Evolutionary conservation across 2,797 vertebrate genomes (phyloP), one percentile per base, ranked within the genome.

Genomic region (Hybognathus amarus): DNA sequence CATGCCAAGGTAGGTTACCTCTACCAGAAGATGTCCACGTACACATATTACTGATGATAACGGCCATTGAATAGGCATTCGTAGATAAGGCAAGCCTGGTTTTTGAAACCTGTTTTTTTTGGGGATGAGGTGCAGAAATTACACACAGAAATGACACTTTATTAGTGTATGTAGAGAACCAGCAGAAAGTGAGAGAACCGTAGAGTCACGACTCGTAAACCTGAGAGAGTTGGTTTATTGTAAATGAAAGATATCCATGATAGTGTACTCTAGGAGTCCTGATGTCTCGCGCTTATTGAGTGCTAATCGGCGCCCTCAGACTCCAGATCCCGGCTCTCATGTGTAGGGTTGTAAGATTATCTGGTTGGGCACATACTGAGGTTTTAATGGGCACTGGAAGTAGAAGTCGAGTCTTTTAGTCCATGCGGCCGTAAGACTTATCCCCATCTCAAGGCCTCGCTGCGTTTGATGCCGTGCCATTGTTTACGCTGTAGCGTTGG

Each of bases 1-100:
- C 96, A 0, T 99, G 98, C 70, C 96, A 98, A 97, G 98, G 98
- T 99, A 90, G 33, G 78, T 54, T 20, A 38, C 61, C 38, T 5
- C 40, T 20, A 38, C 61, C 38, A 10, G 4, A 33, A 50, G 27
- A 54, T 36, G 9, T 20, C 20, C 7, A 20, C 8, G 33, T 74
- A 0, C 1, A 75, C 4, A 22, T 33, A 73, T 15, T 27, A 61
- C 24, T 27, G 12, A 61, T 13, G 12, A 61, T n/a, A 12, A 27
- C 2, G 2, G 59, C 27, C 59, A 30, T 63, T 63, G 8, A 63
- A 30, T 30, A 30, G 27, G 17, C 61, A 17, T 17, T 30, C 1
- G 13, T 17, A 17, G 27, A 17, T 3, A 7, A 61, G 12, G 27
- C n/a, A 63, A 63, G 17, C 45, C 45, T 2, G 45, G n/a, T n/a